Evolutionary conservation across 2,113 vertebrate species (phyloP).

Genomic region (Chrysochloris asiatica): DNA sequence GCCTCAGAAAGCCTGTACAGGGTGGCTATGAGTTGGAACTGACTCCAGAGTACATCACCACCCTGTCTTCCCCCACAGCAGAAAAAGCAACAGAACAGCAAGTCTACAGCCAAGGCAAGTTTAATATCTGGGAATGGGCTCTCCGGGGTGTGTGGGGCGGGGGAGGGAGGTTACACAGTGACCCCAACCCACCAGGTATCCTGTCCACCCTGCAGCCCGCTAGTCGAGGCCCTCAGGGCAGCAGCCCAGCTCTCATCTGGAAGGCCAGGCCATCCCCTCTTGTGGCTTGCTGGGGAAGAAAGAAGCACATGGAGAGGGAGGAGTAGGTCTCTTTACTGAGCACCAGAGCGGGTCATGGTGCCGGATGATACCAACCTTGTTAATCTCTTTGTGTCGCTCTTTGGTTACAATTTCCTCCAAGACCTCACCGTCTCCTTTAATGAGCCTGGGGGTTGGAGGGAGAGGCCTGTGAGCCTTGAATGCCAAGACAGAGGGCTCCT

Average conservation of each 20-base stretch:
- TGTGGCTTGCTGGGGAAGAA: constrained; percentile 89
- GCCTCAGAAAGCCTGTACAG: too few relatives aligned
- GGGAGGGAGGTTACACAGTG: neutral
- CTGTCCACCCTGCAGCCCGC: neutral
- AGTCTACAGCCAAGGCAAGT: neutral
- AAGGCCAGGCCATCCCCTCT: constrained; percentile 92
- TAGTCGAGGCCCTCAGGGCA: constrained; percentile 72
- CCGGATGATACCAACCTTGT: constrained; percentile 88
- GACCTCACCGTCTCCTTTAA: constrained; percentile 96
- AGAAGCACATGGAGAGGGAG: neutral
- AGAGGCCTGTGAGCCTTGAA: neutral
- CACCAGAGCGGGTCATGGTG: fast-evolving
- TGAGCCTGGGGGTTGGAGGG: constrained; percentile 85
- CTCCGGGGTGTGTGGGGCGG: neutral
- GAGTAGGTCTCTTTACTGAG: too few relatives aligned
- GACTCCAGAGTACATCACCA: too few relatives aligned
- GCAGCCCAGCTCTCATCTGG: constrained; percentile 89
- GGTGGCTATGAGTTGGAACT: too few relatives aligned
- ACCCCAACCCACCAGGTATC: neutral
- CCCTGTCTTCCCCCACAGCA: neutral
- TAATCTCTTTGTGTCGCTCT: constrained; percentile 95
- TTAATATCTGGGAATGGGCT: constrained; percentile 29
- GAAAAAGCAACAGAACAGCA: neutral
- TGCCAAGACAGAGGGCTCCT: neutral
- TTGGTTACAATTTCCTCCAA: constrained; percentile 96